phyloP scores from a whole-genome alignment of 2,888 invertebrate species.

The Diabrotica balteata region DNA sequence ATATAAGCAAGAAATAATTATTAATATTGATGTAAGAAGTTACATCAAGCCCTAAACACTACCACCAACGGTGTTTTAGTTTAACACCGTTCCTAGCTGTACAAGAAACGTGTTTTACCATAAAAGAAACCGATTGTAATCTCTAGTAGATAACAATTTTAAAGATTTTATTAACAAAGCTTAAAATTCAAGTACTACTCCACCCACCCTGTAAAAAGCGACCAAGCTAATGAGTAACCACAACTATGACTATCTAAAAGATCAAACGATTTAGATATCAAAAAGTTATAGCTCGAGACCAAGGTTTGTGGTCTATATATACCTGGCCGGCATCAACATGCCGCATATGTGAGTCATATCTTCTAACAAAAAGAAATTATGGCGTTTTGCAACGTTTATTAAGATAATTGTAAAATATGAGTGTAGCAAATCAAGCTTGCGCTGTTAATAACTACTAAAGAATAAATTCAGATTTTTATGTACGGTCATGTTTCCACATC shows the following conservation, averaged over 20 bases:
- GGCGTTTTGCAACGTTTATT: slow-evolving; percentile 20
- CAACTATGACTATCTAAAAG: slow-evolving; percentile 13
- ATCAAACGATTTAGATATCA: slow-evolving; percentile 11
- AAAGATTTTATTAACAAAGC: no score
- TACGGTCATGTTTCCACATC: no score
- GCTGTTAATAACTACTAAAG: slow-evolving; percentile 13
- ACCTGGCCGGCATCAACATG: background rate
- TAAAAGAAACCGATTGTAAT: no score
- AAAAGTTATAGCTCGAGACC: slow-evolving; percentile 1
- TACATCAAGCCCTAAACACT: no score
- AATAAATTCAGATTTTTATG: slow-evolving; percentile 13
- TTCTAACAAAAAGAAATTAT: slow-evolving; percentile 14
- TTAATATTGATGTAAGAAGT: no score
- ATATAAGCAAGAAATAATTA: no score
- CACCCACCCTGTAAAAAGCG: background rate
- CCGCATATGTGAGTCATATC: slow-evolving; percentile 17
- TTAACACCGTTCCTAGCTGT: no score
- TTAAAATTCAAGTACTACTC: no score
- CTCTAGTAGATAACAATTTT: no score
- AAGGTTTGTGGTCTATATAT: slow-evolving; percentile 1
- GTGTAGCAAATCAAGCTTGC: slow-evolving; percentile 18
- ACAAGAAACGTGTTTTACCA: no score
- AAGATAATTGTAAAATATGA: slow-evolving; percentile 22
- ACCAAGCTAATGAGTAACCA: slow-evolving; percentile 10
- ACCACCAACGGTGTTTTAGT: no score